Evolutionary conservation across 2,797 vertebrate genomes (phyloP), one percentile per base, ranked within the genome.

Genomic region (Sarcophilus harrisii): DNA sequence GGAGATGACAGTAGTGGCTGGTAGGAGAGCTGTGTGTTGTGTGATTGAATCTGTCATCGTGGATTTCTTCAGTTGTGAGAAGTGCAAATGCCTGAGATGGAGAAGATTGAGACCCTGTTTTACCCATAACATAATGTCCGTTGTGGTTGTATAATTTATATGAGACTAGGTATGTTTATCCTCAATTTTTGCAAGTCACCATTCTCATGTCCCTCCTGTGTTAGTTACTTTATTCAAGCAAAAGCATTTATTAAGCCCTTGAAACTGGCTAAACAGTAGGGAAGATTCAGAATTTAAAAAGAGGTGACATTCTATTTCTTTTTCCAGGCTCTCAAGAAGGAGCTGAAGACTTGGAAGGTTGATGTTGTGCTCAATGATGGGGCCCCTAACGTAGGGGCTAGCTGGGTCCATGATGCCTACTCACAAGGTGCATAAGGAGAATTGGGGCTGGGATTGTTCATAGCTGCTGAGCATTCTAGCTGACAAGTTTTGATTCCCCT

Each of bases 291-390:
- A 38, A 18, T 38, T 45, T 45, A 45, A n/a, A 9, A 38, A 81
- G 9, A 55, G 54, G 54, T 54, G 9, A 0, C 62, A n/a, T 93
- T 92, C 11, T 4, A 0, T 92, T 38, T 94, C 1, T 54, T 90
- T 0, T 30, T 10, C 0, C 96, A 99, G 99, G 99, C 99, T 54
- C 96, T 99, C 91, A 98, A 98, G 94, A 99, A 99, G 97, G 99
- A 99, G 97, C 99, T 99, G 95, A 99, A 99, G 98, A 99, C 99
- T 0, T 99, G 99, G 99, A 99, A 99, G 97, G 99, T 99, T 87
- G 99, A 99, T 0, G 99, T 99, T 60, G 99, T 99, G 92, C 98
- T 99, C 89, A 99, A 99, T 0, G 99, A 99, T 0, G 99, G 99
- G 8, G 99, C 99, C 0, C 99, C 99, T 12, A 99, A 99, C 0